Evolutionary conservation across 2,888 invertebrate genomes (phyloP).

Genomic region (Drosophila emarginata): DNA sequence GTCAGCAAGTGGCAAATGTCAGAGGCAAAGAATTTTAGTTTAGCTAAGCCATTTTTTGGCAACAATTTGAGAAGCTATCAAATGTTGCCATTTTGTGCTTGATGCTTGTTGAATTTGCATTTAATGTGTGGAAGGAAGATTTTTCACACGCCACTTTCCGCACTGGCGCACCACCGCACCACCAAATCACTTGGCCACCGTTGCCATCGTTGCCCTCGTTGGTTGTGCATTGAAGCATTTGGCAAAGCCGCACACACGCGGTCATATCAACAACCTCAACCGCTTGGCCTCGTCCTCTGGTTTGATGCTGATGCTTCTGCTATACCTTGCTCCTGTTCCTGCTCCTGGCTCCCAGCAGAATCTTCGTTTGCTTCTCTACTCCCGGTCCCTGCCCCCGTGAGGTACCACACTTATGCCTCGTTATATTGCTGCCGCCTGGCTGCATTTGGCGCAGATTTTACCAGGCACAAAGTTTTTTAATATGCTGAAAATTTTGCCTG

Average conservation of each 20-base stretch:
- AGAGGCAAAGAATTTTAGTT: neutral
- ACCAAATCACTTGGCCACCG: neutral
- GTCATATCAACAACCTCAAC: slow-evolving; percentile 29
- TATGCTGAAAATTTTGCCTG: slow-evolving; percentile 40
- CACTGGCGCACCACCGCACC: neutral
- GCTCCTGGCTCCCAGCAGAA: too few relatives aligned
- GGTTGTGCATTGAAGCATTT: slow-evolving; percentile 60
- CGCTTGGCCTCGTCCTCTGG: neutral
- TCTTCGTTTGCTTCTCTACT: too few relatives aligned
- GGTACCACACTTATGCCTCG: too few relatives aligned
- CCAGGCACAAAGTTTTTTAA: slow-evolving; percentile 47
- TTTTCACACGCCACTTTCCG: slow-evolving; percentile 1
- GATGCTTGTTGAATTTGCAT: slow-evolving; percentile 65
- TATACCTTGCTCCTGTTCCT: too few relatives aligned
- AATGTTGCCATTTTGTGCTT: slow-evolving; percentile 33
- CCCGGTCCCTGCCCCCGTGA: too few relatives aligned
- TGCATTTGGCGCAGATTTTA: slow-evolving; percentile 45
- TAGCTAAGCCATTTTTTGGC: too few relatives aligned
- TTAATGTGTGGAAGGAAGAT: slow-evolving; percentile 52
- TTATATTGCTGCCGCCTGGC: neutral
- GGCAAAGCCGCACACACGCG: slow-evolving; percentile 44
- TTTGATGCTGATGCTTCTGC: neutral
- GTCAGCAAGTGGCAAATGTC: too few relatives aligned
- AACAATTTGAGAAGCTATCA: slow-evolving; percentile 4
- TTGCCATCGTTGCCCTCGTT: slow-evolving; percentile 8